Percentiles rank a stretch among this genome's conserved stretches.
Conservation (phyloP, 2,797 vertebrate genomes). For the Lepus townsendii region DNA sequence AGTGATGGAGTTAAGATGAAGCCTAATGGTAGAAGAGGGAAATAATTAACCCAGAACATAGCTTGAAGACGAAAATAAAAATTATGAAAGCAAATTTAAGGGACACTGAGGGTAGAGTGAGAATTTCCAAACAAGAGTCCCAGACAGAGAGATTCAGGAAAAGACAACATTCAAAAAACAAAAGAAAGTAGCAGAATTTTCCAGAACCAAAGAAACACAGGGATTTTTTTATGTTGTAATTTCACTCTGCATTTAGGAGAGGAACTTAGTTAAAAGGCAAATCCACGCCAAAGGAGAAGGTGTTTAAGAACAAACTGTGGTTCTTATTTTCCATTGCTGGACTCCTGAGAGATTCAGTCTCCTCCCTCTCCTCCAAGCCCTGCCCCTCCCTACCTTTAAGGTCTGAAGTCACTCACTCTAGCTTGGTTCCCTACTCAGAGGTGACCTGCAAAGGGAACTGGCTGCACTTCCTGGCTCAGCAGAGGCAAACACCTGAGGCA, state of each 20-base stretch:
- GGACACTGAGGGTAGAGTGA: background rate
- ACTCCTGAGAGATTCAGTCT: background rate
- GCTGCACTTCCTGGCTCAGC: background rate
- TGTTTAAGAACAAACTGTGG: background rate
- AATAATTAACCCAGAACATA: background rate
- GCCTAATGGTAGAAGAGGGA: background rate
- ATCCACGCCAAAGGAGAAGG: background rate
- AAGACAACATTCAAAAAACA: background rate
- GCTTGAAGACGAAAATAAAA: background rate
- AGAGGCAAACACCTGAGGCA: background rate
- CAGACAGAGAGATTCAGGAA: background rate
- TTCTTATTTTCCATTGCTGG: background rate
- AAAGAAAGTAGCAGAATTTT: background rate
- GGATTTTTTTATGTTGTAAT: background rate
- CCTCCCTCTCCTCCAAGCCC: no score
- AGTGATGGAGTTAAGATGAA: background rate
- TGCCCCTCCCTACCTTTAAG: no score
- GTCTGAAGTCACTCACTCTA: no score
- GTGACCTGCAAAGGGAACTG: background rate
- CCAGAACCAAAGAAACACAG: background rate
- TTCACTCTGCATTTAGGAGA: background rate
- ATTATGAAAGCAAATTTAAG: background rate
- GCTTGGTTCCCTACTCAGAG: background rate
- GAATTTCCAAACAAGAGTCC: background rate
- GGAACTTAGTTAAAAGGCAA: background rate